A percentile compares a stretch with the other conserved stretches of the same genome.
Evolutionary conservation across 2,888 invertebrate genomes (phyloP).

Genomic region (Tribolium freemani): DNA sequence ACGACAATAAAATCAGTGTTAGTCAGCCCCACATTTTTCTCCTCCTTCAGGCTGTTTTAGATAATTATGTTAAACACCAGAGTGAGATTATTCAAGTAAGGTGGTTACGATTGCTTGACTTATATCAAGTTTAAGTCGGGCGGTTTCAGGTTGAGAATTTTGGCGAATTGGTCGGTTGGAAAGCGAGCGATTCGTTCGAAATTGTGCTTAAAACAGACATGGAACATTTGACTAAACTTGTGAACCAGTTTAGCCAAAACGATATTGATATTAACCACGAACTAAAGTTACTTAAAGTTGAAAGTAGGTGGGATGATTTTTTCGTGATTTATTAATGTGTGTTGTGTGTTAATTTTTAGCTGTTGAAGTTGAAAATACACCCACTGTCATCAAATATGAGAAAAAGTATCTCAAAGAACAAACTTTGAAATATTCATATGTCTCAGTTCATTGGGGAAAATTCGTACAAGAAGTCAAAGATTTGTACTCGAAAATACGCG

Average conservation of each 20-base stretch:
- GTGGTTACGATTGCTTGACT: neutral
- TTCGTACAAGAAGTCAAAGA: conserved; percentile 60
- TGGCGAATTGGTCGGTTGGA: conserved; percentile 86
- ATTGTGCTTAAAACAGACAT: conserved; percentile 84
- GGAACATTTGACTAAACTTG: conserved; percentile 80
- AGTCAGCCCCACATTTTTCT: conserved; percentile 52
- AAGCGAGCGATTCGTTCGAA: conserved; percentile 80
- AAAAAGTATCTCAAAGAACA: conserved; percentile 66
- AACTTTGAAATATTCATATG: conserved; percentile 61
- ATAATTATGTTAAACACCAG: conserved; percentile 61
- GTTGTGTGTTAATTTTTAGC: conserved; percentile 66
- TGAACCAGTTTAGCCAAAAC: conserved; percentile 80
- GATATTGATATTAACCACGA: conserved; percentile 83
- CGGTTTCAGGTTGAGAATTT: conserved; percentile 81
- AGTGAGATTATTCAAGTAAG: conserved; percentile 62
- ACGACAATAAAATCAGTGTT: conserved; percentile 2
- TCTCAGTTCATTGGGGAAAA: conserved; percentile 61
- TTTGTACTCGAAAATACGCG: conserved; percentile 61
- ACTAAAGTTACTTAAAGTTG: conserved; percentile 80
- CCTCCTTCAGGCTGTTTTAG: conserved; percentile 59
- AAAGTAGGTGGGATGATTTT: conserved; percentile 72
- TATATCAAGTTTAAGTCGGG: neutral
- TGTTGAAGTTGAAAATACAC: conserved; percentile 73
- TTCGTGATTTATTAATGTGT: neutral
- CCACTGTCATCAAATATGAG: conserved; percentile 70